These are phyloP conservation scores for Drosophila kanapiae DNA, from an alignment of 1,140 invertebrate genomes.

Conservation along the genomic window DNA sequence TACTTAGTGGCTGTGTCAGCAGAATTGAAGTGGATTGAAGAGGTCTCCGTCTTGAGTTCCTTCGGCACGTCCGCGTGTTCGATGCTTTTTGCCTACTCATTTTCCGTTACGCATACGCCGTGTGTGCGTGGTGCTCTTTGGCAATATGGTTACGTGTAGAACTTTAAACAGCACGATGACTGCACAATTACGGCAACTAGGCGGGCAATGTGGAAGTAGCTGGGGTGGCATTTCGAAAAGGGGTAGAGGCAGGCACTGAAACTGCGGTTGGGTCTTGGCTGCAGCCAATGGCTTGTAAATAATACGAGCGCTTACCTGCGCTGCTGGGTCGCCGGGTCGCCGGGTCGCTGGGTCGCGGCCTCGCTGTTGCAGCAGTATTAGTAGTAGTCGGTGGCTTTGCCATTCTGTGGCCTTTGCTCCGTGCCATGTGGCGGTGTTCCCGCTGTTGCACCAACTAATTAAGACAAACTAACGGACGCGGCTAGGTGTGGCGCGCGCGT, in stretches of 20 bases:
- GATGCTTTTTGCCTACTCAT: slow-evolving; percentile 63
- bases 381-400: slow-evolving; percentile 39
- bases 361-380: slow-evolving; percentile 18
- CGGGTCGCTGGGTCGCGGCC: slow-evolving; percentile 35
- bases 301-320: slow-evolving; percentile 52
- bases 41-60: slow-evolving; percentile 18
- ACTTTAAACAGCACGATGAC: slow-evolving; percentile 73
- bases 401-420: slow-evolving; percentile 45
- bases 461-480: slow-evolving; percentile 74
- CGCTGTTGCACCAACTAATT: slow-evolving; percentile 69
- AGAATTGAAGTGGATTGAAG: slow-evolving; percentile 37
- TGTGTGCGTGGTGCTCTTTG: slow-evolving; percentile 23
- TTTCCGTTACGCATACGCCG: slow-evolving; percentile 70
- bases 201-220: not conserved
- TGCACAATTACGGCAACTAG: slow-evolving; percentile 66
- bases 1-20: slow-evolving; percentile 59
- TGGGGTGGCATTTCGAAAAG: not conserved
- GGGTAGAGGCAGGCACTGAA: not conserved
- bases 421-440: slow-evolving; percentile 30
- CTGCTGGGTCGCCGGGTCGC: slow-evolving; percentile 34
- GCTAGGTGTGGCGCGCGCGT: slow-evolving; percentile 17
- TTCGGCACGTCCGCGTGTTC: slow-evolving; percentile 46
- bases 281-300: slow-evolving; percentile 80
- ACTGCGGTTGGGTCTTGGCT: slow-evolving; percentile 50
- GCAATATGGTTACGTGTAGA: slow-evolving; percentile 65